Evolutionary conservation across 2,888 invertebrate genomes (phyloP).

Genomic region (Dendrolimus houi): DNA sequence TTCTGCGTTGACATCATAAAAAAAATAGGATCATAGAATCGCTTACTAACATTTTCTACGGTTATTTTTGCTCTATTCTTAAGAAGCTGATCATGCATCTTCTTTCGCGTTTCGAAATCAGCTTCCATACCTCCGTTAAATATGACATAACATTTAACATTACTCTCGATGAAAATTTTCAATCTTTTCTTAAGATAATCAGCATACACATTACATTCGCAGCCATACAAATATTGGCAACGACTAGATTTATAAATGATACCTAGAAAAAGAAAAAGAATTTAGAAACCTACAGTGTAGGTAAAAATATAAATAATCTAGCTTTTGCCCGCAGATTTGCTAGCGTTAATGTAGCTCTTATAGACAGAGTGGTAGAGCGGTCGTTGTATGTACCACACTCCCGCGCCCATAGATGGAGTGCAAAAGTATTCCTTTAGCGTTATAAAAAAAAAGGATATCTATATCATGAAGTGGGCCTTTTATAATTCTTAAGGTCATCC

Average conservation of each 20-base stretch:
- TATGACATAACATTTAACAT: constrained; percentile 12
- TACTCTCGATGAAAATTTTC: constrained; percentile 3
- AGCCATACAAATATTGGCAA: constrained; percentile 18
- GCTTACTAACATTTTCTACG: neutral
- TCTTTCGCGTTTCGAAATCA: constrained; percentile 2
- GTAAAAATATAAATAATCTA: no score
- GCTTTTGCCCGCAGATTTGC: no score
- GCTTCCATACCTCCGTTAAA: constrained; percentile 13
- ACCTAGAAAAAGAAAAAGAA: no score
- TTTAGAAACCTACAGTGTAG: no score
- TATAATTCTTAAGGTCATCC: no score
- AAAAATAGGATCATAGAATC: constrained; percentile 13
- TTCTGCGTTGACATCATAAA: constrained; percentile 15
- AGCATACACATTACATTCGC: constrained; percentile 17
- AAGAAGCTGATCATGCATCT: constrained; percentile 10
- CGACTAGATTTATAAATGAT: constrained; percentile 20
- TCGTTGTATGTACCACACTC: no score
- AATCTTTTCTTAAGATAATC: constrained; percentile 9
- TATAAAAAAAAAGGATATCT: no score
- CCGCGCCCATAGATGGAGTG: no score
- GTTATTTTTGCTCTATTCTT: neutral
- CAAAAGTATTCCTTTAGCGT: no score
- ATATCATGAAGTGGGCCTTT: no score
- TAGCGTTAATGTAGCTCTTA: no score
- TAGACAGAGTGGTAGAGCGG: no score